Evolutionary conservation across 2,888 invertebrate genomes (phyloP).

Genomic region (Noctua pronuba): DNA sequence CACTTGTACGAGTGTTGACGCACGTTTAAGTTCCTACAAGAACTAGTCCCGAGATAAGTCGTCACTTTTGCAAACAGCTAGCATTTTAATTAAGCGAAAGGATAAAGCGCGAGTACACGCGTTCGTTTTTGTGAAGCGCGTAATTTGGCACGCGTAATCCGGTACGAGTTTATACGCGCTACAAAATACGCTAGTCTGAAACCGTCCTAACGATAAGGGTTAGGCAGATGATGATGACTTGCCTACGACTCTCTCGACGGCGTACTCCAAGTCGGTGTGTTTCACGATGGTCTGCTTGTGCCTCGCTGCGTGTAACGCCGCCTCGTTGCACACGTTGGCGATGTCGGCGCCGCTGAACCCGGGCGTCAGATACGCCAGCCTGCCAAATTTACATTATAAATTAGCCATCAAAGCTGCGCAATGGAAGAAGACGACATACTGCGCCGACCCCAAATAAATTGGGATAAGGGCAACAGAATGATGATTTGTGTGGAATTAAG

Average conservation of each 20-base stretch:
- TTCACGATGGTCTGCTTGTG: conserved; percentile 93
- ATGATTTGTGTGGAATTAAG: no score
- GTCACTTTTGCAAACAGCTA: not conserved
- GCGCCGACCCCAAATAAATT: no score
- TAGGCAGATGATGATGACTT: conserved; percentile 61
- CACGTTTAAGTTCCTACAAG: no score
- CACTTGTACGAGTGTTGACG: no score
- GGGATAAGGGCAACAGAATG: no score
- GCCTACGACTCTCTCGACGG: conserved; percentile 97
- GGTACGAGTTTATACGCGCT: not conserved
- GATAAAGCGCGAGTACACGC: no score
- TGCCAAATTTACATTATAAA: conserved; percentile 52
- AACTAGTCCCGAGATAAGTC: not conserved
- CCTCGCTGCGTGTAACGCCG: conserved; percentile 98
- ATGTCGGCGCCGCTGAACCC: conserved; percentile 99
- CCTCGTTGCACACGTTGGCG: conserved; percentile 99
- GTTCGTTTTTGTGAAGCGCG: not conserved
- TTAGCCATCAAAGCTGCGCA: not conserved
- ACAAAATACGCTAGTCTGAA: not conserved
- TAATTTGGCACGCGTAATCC: not conserved
- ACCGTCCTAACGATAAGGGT: not conserved
- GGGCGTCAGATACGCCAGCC: conserved; percentile 92
- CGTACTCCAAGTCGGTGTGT: conserved; percentile 96
- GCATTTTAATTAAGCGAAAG: not conserved
- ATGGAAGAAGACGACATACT: no score